A percentile compares a stretch with the other conserved stretches of the same genome.
phyloP scores from a whole-genome alignment of 2,888 invertebrate species.

The Spodoptera exigua region DNA sequence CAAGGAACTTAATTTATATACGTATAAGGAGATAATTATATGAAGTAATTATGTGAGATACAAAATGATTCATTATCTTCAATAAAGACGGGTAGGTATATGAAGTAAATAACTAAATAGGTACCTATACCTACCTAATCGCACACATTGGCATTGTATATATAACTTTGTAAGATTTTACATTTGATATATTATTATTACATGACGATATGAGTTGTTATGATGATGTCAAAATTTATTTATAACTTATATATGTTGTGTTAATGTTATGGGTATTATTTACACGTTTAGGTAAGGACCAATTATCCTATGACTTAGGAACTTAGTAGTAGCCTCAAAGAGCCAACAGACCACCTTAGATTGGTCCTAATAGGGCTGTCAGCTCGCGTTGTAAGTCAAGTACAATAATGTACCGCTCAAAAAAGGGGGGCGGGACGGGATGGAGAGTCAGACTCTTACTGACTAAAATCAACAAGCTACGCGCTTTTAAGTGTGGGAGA shows the following conservation, averaged over 20 bases:
- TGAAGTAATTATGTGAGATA: constrained; percentile 31
- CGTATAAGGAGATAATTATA: constrained; percentile 39
- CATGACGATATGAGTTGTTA: constrained; percentile 5
- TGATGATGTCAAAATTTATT: constrained; percentile 40
- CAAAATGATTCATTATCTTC: constrained; percentile 43
- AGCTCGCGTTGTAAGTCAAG: too few relatives aligned
- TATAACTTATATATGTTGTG: constrained; percentile 19
- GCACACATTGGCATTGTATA: constrained; percentile 9
- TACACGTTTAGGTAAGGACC: too few relatives aligned
- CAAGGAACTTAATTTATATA: constrained; percentile 39
- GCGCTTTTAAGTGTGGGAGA: too few relatives aligned
- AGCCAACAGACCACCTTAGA: too few relatives aligned
- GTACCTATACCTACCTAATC: background rate
- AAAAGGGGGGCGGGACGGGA: too few relatives aligned
- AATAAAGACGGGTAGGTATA: constrained; percentile 11
- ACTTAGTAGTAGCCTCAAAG: too few relatives aligned
- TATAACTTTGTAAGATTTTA: constrained; percentile 14
- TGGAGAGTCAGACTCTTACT: too few relatives aligned
- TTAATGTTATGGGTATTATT: too few relatives aligned
- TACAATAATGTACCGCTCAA: too few relatives aligned
- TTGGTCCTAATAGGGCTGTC: too few relatives aligned
- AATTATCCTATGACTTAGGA: too few relatives aligned
- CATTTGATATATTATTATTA: constrained; percentile 30
- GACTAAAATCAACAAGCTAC: too few relatives aligned
- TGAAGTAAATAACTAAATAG: constrained; percentile 9